Base-by-base conservation (phyloP, 2,113 vertebrate genomes). In the Gulo gulo region DNA sequence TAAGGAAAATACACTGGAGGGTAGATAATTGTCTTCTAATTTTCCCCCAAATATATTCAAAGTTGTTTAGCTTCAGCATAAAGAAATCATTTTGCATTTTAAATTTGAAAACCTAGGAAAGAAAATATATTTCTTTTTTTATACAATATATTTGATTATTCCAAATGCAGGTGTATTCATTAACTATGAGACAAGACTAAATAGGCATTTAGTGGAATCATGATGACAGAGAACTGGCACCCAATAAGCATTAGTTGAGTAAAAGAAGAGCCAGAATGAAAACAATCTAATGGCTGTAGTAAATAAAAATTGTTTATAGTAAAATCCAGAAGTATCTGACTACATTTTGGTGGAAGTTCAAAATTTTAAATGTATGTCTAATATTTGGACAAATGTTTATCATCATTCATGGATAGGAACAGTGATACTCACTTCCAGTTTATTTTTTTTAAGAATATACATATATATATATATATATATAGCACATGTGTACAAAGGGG, bases 401-500 rank as follows among this genome's bases (percentile, higher is more conserved):
- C 36, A 63, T 45, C 7, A 7, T 47, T 67, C 39, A 57, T 21
- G 18, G 13, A 57, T 12, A 24, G 1, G 1, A 67, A 13, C 4
- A 50, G 67, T 50, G 42, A 90, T 65, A 65, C 12, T 39, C 61
- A 63, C 61, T 67, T 34, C 14, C 63, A 67, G 6, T 67, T 67
- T 34, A 6, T 67, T 69, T 69, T 36, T 69, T 69, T 69, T 4
- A 36, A 67, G 3, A 20, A n/a, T 69, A 9, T n/a, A 20, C n/a
- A 69, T 18, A 18, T 18, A 69, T n/a, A 18, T n/a, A 69, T 18
- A 4, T 31, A 65, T 69, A 10, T 20, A 69, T 20, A 69, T 69
- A n/a, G 8, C 34, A n/a, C 67, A 69, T 36, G 34, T 2, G 1
- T 18, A 69, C 16, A 69, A 36, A 18, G 67, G 0, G 7, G 4